phyloP scores from a whole-genome alignment of 2,113 vertebrate genomes.

The Neolamprologus sp. region DNA sequence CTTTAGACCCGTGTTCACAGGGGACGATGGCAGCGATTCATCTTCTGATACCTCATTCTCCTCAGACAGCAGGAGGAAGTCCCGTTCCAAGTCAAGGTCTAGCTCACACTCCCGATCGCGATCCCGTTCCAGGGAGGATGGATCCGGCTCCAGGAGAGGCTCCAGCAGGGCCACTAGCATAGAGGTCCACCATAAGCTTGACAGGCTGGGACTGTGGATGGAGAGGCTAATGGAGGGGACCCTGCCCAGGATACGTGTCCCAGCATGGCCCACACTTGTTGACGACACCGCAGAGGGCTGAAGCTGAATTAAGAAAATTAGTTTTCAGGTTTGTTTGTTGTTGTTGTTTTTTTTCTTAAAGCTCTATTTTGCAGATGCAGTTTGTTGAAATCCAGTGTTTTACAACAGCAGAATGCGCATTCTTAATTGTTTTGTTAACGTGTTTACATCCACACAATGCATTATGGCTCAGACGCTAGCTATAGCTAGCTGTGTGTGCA shows the following conservation, averaged over 20 bases:
- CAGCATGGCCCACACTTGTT: conserved; percentile 80
- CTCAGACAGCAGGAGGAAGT: conserved; percentile 44
- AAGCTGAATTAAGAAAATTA: neutral
- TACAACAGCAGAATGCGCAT: neutral
- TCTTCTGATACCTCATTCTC: conserved; percentile 47
- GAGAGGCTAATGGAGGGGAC: conserved; percentile 89
- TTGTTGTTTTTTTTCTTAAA: neutral
- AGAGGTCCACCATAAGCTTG: conserved; percentile 81
- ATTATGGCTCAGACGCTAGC: neutral
- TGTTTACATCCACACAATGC: neutral
- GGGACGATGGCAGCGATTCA: conserved; percentile 61
- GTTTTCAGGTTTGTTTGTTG: neutral
- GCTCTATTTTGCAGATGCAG: neutral
- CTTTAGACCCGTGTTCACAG: conserved; percentile 82
- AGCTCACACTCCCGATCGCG: conserved; percentile 62
- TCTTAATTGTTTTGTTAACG: neutral
- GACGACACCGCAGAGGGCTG: conserved; percentile 36
- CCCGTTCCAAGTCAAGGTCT: conserved; percentile 59
- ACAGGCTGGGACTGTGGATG: conserved; percentile 92
- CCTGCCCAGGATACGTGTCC: conserved; percentile 82
- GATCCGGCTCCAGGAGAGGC: conserved; percentile 1
- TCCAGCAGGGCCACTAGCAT: conserved; percentile 68
- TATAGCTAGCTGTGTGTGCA: neutral
- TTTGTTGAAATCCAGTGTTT: neutral
- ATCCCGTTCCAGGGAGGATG: conserved; percentile 60